Evolutionary conservation across 2,888 invertebrate species (phyloP).

Genomic region (Drosophila infuscata): DNA sequence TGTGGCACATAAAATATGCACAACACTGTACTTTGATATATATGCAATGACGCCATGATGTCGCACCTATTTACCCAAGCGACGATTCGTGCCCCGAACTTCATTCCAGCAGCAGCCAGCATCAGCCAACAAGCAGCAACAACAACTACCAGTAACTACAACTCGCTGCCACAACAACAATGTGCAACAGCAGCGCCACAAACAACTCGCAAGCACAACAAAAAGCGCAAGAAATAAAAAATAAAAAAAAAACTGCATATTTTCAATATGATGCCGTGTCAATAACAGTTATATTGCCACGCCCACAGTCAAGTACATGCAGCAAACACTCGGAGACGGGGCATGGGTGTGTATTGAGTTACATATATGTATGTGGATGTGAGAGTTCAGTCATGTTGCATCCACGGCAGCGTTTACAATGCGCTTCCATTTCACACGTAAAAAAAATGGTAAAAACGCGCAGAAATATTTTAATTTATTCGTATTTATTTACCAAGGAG

Average conservation of each 20-base stretch:
- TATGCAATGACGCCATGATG: slow-evolving; percentile 61
- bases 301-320: slow-evolving; percentile 35
- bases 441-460: not conserved
- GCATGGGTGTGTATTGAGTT: not conserved
- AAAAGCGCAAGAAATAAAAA: slow-evolving; percentile 36
- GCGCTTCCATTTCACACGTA: slow-evolving; percentile 34
- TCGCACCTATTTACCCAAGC: slow-evolving; percentile 74
- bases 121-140: slow-evolving; percentile 14
- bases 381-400: slow-evolving; percentile 8
- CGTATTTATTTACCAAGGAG: not conserved
- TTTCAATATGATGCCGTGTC: slow-evolving; percentile 81
- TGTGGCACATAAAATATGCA: slow-evolving; percentile 70
- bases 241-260: slow-evolving; percentile 46
- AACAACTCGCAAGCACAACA: slow-evolving; percentile 19
- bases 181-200: slow-evolving; percentile 17
- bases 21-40: slow-evolving; percentile 66
- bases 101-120: slow-evolving; percentile 7
- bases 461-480: slow-evolving; percentile 1
- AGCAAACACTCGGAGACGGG: slow-evolving; percentile 13
- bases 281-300: slow-evolving; percentile 78
- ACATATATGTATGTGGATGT: not conserved
- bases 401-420: slow-evolving; percentile 16
- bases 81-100: slow-evolving; percentile 19
- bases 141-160: slow-evolving; percentile 1
- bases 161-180: not conserved